Evolutionary conservation across 2,888 invertebrate genomes (phyloP).

Genomic region (Acrobasis suavella): DNA sequence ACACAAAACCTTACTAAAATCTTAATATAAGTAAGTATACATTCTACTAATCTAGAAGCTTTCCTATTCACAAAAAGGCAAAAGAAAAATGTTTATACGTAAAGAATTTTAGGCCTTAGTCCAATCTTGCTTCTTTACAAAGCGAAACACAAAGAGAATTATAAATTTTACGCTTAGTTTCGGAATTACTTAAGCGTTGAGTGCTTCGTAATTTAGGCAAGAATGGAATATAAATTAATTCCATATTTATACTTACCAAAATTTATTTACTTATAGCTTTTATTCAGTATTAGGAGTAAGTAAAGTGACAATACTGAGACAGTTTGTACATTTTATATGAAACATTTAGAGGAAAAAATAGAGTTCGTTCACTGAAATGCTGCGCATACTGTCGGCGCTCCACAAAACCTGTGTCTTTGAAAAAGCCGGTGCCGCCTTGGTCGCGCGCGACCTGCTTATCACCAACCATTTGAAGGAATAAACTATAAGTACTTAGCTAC

Average conservation of each 20-base stretch:
- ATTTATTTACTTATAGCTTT: neutral
- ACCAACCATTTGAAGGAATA: too few relatives aligned
- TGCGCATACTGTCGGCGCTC: too few relatives aligned
- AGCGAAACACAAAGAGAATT: slow-evolving; percentile 25
- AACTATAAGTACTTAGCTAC: too few relatives aligned
- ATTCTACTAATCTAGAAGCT: neutral
- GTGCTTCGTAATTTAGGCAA: slow-evolving; percentile 17
- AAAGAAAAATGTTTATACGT: neutral
- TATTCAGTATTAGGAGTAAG: neutral
- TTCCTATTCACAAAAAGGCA: neutral
- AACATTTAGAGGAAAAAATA: too few relatives aligned
- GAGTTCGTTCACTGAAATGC: too few relatives aligned
- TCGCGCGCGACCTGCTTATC: too few relatives aligned
- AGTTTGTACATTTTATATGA: too few relatives aligned
- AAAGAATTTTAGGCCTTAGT: slow-evolving; percentile 17
- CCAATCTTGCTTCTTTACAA: slow-evolving; percentile 22
- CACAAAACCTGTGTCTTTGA: too few relatives aligned
- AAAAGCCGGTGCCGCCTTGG: too few relatives aligned
- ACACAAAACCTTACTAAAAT: too few relatives aligned
- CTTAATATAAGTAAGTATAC: too few relatives aligned
- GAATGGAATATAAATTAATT: slow-evolving; percentile 10
- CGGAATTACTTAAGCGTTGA: slow-evolving; percentile 23
- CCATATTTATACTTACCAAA: neutral
- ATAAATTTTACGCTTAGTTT: slow-evolving; percentile 25
- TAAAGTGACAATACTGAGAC: too few relatives aligned